Percentiles rank a stretch among this genome's conserved stretches.
Evolutionary conservation across 2,888 invertebrate species (phyloP).

Genomic region (Laspeyria flexula): DNA sequence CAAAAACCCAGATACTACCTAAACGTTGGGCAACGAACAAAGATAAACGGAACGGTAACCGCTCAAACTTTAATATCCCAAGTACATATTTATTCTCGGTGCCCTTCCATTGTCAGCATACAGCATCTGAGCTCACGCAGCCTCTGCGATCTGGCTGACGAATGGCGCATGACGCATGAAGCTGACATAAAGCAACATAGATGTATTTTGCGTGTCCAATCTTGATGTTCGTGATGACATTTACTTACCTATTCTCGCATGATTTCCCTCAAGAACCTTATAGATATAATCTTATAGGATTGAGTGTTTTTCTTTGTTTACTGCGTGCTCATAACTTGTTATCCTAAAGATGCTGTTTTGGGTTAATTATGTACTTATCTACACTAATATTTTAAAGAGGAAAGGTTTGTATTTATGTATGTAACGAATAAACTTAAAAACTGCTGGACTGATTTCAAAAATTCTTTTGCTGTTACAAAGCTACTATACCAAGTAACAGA

Average conservation of each 20-base stretch:
- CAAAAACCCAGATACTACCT: too few relatives aligned
- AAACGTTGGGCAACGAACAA: constrained; percentile 1
- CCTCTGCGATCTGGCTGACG: not conserved
- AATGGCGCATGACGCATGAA: constrained; percentile 29
- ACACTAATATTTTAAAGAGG: too few relatives aligned
- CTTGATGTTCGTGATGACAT: constrained; percentile 66
- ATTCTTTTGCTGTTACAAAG: too few relatives aligned
- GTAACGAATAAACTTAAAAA: too few relatives aligned
- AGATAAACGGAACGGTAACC: constrained; percentile 9
- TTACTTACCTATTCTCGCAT: constrained; percentile 27
- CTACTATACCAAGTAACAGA: too few relatives aligned
- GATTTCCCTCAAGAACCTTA: constrained; percentile 26
- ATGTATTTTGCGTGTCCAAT: constrained; percentile 58
- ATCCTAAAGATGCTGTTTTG: not conserved
- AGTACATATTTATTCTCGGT: constrained; percentile 17
- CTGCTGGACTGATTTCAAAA: too few relatives aligned
- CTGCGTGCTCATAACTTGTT: constrained; percentile 3
- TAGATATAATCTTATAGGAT: constrained; percentile 29
- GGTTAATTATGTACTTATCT: too few relatives aligned
- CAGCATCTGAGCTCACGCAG: constrained; percentile 37
- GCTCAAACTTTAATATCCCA: constrained; percentile 14
- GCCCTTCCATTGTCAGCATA: constrained; percentile 16
- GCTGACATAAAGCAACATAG: constrained; percentile 20
- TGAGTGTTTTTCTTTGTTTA: constrained; percentile 24
- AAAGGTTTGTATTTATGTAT: too few relatives aligned